These are phyloP conservation scores for Enteromius fasciolatus DNA, from an alignment of 2,797 vertebrate species.

Conservation along the genomic window DNA sequence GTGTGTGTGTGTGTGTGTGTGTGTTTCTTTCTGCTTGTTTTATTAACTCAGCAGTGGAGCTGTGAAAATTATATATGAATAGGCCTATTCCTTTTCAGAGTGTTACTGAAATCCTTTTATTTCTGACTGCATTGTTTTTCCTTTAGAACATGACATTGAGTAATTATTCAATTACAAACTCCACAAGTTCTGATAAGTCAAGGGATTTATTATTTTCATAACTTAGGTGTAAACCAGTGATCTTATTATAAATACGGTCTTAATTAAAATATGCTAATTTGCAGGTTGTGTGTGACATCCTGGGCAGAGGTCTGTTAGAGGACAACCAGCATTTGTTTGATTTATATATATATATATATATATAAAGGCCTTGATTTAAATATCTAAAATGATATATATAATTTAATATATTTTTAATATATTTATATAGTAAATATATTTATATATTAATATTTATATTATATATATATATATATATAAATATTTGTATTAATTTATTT, in stretches of 20 bases:
- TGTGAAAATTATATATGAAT: constrained; percentile 29
- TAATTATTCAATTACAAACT: constrained; percentile 55
- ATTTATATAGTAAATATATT: not conserved
- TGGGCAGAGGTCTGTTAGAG: constrained; percentile 16
- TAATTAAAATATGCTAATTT: constrained; percentile 50
- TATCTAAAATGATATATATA: too few relatives aligned
- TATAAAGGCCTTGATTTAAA: too few relatives aligned
- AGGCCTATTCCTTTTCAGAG: not conserved
- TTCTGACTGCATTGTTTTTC: constrained; percentile 11
- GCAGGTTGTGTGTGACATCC: constrained; percentile 3
- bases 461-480: too few relatives aligned
- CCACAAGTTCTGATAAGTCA: constrained; percentile 26
- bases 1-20: too few relatives aligned
- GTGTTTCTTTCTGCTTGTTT: constrained; percentile 59
- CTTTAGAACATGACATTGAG: constrained; percentile 54
- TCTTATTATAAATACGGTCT: constrained; percentile 30
- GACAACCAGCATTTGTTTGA: not conserved
- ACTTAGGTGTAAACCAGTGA: constrained; percentile 8
- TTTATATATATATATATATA: not conserved
- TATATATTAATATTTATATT: too few relatives aligned
- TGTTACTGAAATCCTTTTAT: constrained; percentile 13
- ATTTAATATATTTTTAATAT: too few relatives aligned
- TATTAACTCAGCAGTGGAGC: constrained; percentile 64
- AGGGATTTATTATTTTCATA: constrained; percentile 28
- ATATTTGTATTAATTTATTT: not conserved